Base-by-base conservation (phyloP, 2,113 vertebrate genomes). In the Podiceps cristatus region DNA sequence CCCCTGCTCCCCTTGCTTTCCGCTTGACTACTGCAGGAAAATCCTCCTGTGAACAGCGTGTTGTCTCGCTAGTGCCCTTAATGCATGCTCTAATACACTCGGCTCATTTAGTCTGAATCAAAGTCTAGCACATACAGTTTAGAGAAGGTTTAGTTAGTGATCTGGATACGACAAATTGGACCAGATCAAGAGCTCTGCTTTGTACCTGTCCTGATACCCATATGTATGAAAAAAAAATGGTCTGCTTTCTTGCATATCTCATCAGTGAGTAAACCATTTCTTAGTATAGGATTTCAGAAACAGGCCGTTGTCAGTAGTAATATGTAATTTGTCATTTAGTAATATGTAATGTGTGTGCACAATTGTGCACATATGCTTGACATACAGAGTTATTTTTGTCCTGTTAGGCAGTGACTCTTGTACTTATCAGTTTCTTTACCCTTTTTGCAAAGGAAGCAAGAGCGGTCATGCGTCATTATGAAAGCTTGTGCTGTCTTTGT, bases 171-270 rank as follows among this genome's bases (percentile, higher is more conserved):
- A n/a, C 37, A 62, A 62, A 42, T 15, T n/a, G 42, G 37, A 29
- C 56, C 24, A 11, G 2, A 75, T 40, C 20, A 31, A 1, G 9
- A 86, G 10, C 25, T 71, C 40, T 87, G 10, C 11, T n/a, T 63
- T 59, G 9, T 31, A 0, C 37, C 10, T 58, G 9, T 56, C 23
- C 19, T 37, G 31, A 31, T 58, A n/a, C 1, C 4, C 4, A 2
- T 11, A 13, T 52, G 33, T 22, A 19, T 4, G 5, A 19, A 18
- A 37, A 33, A 6, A 42, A 18, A 16, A 5, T 3, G 11, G 14
- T 18, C 29, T 83, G 4, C 18, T 37, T 44, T 88, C 29, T 52
- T 86, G 16, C 16, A 37, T 15, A 11, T 69, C 19, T 71, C 17
- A 10, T 5, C 20, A 20, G 7, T 66, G 11, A 66, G 16, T 47